Percentiles rank a stretch among this genome's conserved stretches.
These are phyloP conservation scores for Pyrochroa serraticornis DNA, from an alignment of 2,888 invertebrate genomes.

Conservation along the genomic window DNA sequence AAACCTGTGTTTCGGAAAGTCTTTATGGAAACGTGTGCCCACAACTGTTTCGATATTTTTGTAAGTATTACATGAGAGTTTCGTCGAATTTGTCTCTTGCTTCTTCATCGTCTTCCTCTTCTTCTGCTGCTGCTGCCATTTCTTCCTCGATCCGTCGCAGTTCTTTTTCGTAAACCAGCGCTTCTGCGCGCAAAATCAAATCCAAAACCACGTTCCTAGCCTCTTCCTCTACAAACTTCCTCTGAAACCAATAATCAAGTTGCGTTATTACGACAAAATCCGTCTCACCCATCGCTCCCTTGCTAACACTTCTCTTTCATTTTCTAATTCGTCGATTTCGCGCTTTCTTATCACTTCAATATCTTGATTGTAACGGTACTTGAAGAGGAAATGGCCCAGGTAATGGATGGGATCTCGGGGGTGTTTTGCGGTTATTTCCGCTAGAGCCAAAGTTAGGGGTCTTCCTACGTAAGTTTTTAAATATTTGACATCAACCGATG, in stretches of 20 bases:
- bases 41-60: too few relatives aligned
- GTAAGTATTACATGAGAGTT: conserved; percentile 8
- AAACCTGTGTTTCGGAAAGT: neutral
- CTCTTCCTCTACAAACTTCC: conserved; percentile 50
- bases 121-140: conserved; percentile 12
- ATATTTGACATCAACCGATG: conserved; percentile 52
- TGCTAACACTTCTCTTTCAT: conserved; percentile 49
- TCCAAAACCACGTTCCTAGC: conserved; percentile 51
- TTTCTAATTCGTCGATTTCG: conserved; percentile 50
- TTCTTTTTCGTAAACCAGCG: conserved; percentile 47
- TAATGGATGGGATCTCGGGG: conserved; percentile 60
- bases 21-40: too few relatives aligned
- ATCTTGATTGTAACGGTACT: conserved; percentile 59
- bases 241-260: conserved; percentile 35
- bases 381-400: conserved; percentile 60
- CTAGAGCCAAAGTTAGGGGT: conserved; percentile 56
- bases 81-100: conserved; percentile 19
- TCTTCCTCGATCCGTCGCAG: conserved; percentile 44
- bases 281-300: conserved; percentile 48
- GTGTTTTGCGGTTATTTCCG: conserved; percentile 57
- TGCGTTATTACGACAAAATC: neutral
- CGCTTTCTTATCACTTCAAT: conserved; percentile 45
- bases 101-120: conserved; percentile 6
- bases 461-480: conserved; percentile 52
- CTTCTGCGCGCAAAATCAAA: conserved; percentile 51